Conservation (phyloP, 2,113 vertebrate species). For the Marmota flaviventris region DNA sequence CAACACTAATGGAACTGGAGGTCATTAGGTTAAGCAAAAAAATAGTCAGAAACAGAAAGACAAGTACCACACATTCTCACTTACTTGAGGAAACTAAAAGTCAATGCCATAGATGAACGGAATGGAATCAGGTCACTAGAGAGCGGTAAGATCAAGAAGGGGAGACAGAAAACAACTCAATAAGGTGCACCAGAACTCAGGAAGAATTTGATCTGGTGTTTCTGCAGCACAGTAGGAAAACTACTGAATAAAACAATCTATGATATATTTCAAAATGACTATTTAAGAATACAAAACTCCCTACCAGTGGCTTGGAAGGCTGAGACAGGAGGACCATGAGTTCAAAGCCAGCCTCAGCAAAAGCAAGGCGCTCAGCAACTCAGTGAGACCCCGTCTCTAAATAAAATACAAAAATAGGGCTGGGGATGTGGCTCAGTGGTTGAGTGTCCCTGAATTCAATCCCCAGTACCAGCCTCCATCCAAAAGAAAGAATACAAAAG, state of each 20-base stretch:
- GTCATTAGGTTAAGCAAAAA: not conserved
- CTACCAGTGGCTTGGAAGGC: too few relatives aligned
- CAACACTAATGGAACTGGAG: not conserved
- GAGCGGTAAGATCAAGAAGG: not conserved
- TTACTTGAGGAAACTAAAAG: not conserved
- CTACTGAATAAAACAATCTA: not conserved
- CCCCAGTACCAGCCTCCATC: too few relatives aligned
- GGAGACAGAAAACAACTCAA: not conserved
- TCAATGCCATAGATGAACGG: not conserved
- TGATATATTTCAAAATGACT: not conserved
- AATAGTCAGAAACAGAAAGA: not conserved
- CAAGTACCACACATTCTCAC: not conserved
- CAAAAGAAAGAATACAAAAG: not conserved
- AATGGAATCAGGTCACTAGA: not conserved
- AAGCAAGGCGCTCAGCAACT: too few relatives aligned
- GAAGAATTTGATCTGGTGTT: not conserved
- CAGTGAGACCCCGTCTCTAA: too few relatives aligned
- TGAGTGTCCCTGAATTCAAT: too few relatives aligned
- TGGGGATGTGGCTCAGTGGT: too few relatives aligned
- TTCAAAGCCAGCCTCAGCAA: too few relatives aligned
- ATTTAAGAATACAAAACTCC: not conserved
- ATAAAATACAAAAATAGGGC: too few relatives aligned
- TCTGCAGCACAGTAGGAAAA: not conserved
- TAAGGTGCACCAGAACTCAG: not conserved
- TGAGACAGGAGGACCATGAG: too few relatives aligned